phyloP scores from a whole-genome alignment of 2,888 invertebrate species.

The Thereva nobilitata region DNA sequence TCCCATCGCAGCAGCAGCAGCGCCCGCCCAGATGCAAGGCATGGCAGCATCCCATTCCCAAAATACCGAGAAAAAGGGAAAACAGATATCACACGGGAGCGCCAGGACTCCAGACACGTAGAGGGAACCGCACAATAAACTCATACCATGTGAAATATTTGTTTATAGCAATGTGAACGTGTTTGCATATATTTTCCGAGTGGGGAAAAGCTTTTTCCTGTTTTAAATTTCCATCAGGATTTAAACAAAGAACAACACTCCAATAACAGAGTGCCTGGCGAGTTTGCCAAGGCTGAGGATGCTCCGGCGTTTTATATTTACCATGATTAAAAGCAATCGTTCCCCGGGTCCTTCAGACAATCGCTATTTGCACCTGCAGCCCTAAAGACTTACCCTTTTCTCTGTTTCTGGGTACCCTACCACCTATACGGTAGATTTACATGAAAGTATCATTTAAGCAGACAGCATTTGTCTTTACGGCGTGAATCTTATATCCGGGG shows the following conservation, averaged over 20 bases:
- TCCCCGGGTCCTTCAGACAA: slow-evolving; percentile 32
- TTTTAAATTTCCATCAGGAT: slow-evolving; percentile 37
- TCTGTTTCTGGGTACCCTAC: too few relatives aligned
- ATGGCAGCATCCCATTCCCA: neutral
- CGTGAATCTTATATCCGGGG: too few relatives aligned
- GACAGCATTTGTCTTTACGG: too few relatives aligned
- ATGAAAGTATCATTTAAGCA: too few relatives aligned
- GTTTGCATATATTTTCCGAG: slow-evolving; percentile 6
- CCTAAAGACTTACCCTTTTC: slow-evolving; percentile 14
- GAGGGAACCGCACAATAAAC: slow-evolving; percentile 35
- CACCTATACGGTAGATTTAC: too few relatives aligned
- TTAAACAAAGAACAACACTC: slow-evolving; percentile 36
- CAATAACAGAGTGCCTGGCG: slow-evolving; percentile 9
- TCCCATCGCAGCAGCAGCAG: slow-evolving; percentile 15
- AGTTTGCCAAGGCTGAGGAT: slow-evolving; percentile 10
- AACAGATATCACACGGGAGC: slow-evolving; percentile 6
- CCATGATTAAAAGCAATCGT: slow-evolving; percentile 35
- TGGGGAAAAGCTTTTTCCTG: slow-evolving; percentile 33
- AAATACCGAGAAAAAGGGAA: neutral
- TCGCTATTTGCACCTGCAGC: slow-evolving; percentile 36
- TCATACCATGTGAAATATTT: slow-evolving; percentile 32
- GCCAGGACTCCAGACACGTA: slow-evolving; percentile 34
- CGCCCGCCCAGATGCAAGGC: neutral
- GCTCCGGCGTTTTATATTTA: slow-evolving; percentile 27
- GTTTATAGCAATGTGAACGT: slow-evolving; percentile 33